Percentiles rank a stretch among this genome's conserved stretches.
Conservation (phyloP, 2,888 invertebrate genomes). For the Abscondita cerata region DNA sequence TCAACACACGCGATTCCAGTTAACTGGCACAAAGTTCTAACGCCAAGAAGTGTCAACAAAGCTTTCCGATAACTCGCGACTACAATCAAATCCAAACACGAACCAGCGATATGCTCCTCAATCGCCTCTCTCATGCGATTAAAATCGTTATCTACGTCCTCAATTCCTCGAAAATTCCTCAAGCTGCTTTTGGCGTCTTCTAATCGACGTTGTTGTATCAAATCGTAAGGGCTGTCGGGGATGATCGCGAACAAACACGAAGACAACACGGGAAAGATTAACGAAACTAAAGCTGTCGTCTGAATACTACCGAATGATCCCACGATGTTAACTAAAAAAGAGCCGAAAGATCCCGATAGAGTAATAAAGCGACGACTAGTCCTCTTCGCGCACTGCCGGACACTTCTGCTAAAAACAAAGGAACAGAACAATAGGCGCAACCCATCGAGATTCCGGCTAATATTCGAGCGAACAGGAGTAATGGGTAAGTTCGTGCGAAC, state of each 20-base stretch:
- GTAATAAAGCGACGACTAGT: no score
- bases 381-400: slow-evolving; percentile 66
- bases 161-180: slow-evolving; percentile 63
- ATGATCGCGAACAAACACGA: slow-evolving; percentile 66
- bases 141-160: slow-evolving; percentile 59
- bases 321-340: slow-evolving; percentile 68
- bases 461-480: slow-evolving; percentile 61
- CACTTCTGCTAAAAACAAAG: slow-evolving; percentile 70
- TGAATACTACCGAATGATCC: slow-evolving; percentile 65
- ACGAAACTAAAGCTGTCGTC: slow-evolving; percentile 63
- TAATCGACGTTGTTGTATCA: slow-evolving; percentile 54
- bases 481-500: slow-evolving; percentile 62
- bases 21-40: slow-evolving; percentile 67
- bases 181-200: slow-evolving; percentile 61
- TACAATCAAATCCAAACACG: slow-evolving; percentile 62
- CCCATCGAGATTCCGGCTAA: slow-evolving; percentile 68
- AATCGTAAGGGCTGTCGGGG: slow-evolving; percentile 69
- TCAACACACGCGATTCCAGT: no score
- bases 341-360: slow-evolving; percentile 58
- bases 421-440: slow-evolving; percentile 57
- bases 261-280: slow-evolving; percentile 64
- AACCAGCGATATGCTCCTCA: slow-evolving; percentile 54
- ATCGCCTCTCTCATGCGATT: slow-evolving; percentile 44
- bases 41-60: slow-evolving; percentile 65
- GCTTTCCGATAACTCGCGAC: slow-evolving; percentile 67